Evolutionary conservation across 2,888 invertebrate species (phyloP), one percentile per base, ranked within the genome.

Genomic region (Elegia similella): DNA sequence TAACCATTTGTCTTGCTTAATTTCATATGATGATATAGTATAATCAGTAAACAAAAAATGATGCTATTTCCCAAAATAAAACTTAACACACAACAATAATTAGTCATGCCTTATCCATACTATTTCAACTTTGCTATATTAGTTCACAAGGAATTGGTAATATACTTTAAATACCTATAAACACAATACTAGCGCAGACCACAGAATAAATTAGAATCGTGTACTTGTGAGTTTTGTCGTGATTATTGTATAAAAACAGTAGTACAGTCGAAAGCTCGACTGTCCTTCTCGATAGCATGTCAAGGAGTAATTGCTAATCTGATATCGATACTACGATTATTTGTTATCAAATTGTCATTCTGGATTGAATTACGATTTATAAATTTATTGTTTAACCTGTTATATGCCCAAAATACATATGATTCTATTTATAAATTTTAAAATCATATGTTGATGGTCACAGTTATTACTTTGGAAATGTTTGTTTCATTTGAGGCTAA

Each of bases 191-290:
- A 56, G 50, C 42, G 42, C 46, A 67, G 68, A 69, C 68, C 69
- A 62, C 59, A 61, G 72, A 80, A 78, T 82, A 80, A 76, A 80
- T 81, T 78, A 70, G 74, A 66, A 61, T 66, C 62, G 68, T 69
- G 54, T 60, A 56, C 63, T 62, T 70, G 64, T 69, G 61, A 63
- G 67, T 62, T 73, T 67, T 67, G 65, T 65, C 52, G 46, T 52
- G 57, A 62, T 62, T 64, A 62, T 69, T 62, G 62, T 42, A 42
- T 52, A 53, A 64, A 63, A 57, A 64, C 63, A 59, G 65, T 68
- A 68, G 17, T 43, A 43, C 17, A 43, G 44, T 55, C 12, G 32
- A 55, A 55, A 55, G 30, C 54, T 30, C 43, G 54, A 6, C 29
- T 60, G 44, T 43, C 30, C 44, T 55, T 55, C 12, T 42, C 56